phyloP scores from a whole-genome alignment of 2,113 vertebrate genomes.

The Balaenoptera acutorostrata region DNA sequence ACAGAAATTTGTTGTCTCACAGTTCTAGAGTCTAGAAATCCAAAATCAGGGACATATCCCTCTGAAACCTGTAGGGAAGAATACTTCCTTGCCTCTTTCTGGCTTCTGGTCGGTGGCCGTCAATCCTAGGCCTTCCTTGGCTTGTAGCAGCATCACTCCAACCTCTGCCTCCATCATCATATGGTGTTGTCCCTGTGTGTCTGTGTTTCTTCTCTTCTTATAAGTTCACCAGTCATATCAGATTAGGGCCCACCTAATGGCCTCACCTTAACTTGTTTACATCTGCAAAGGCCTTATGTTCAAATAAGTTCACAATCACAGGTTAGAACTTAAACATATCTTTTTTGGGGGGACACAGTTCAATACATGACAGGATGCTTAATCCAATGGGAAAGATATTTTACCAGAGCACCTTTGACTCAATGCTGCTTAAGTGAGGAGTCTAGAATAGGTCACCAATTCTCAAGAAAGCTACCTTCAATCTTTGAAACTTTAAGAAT shows the following conservation, averaged over 20 bases:
- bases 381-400: neutral
- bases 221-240: neutral
- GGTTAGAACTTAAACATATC: neutral
- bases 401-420: neutral
- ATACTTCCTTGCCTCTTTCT: neutral
- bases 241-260: neutral
- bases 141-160: neutral
- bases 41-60: neutral
- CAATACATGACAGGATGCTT: neutral
- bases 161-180: neutral
- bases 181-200: neutral
- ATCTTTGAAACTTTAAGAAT: neutral
- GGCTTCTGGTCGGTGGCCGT: neutral
- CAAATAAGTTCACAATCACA: neutral
- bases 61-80: neutral
- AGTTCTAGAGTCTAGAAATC: neutral
- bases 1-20: neutral
- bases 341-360: neutral
- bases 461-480: neutral
- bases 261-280: neutral
- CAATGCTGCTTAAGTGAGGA: neutral
- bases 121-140: neutral
- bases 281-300: neutral
- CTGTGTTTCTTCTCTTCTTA: neutral
- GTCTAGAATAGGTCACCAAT: neutral